These are phyloP conservation scores for Ametastegia equiseti DNA, from an alignment of 2,888 invertebrate species.

Conservation along the genomic window DNA sequence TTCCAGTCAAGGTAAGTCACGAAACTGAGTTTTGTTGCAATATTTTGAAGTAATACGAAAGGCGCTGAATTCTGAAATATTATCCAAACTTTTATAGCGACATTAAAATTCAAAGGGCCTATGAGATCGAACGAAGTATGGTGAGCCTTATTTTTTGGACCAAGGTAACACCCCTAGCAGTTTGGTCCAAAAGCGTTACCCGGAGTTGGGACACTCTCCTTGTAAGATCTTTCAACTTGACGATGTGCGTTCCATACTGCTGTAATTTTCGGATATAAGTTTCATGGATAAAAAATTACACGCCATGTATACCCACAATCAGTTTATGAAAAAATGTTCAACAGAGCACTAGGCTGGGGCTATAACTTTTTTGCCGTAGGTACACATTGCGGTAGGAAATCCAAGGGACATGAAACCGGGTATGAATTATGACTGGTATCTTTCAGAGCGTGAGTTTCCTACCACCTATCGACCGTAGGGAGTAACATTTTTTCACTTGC, in stretches of 20 bases:
- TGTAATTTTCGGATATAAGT: neutral
- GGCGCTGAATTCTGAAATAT: too few relatives aligned
- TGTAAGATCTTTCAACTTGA: neutral
- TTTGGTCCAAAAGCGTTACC: too few relatives aligned
- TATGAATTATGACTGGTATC: slow-evolving; percentile 25
- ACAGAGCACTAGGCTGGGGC: neutral
- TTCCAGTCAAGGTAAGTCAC: too few relatives aligned
- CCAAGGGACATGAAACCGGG: slow-evolving; percentile 25
- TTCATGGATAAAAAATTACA: neutral
- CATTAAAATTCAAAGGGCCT: too few relatives aligned
- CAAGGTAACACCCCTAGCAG: too few relatives aligned
- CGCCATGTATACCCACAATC: neutral
- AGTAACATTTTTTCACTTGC: slow-evolving; percentile 20
- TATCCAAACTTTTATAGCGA: too few relatives aligned
- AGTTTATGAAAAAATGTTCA: neutral
- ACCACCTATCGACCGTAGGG: slow-evolving; percentile 23
- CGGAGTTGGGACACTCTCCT: too few relatives aligned
- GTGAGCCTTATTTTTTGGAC: too few relatives aligned
- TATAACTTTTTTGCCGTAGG: neutral
- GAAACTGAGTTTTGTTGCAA: too few relatives aligned
- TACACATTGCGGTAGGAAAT: neutral
- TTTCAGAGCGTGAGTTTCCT: slow-evolving; percentile 9
- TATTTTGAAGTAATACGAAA: too few relatives aligned
- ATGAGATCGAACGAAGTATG: too few relatives aligned
- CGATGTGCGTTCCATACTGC: neutral